A percentile compares a stretch with the other conserved stretches of the same genome.
Evolutionary conservation across 2,888 invertebrate species (phyloP).

Genomic region (Phasia obesa): DNA sequence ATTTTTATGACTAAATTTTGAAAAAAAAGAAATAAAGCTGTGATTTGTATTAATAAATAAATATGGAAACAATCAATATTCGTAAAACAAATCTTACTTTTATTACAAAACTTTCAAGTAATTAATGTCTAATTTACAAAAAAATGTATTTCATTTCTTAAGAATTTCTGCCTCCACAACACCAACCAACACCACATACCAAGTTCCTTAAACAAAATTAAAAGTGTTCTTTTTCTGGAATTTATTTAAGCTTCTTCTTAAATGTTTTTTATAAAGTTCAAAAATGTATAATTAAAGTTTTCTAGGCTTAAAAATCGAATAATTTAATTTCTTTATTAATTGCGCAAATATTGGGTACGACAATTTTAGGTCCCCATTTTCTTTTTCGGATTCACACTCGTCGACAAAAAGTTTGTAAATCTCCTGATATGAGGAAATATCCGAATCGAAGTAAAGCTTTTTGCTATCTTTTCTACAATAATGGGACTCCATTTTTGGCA

Average conservation of each 20-base stretch:
- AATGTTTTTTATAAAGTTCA: constrained; percentile 26
- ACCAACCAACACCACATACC: constrained; percentile 27
- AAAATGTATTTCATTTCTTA: constrained; percentile 26
- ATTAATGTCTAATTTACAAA: not conserved
- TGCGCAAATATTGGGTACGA: too few relatives aligned
- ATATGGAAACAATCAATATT: not conserved
- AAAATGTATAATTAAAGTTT: too few relatives aligned
- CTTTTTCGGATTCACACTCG: too few relatives aligned
- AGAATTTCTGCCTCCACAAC: constrained; percentile 51
- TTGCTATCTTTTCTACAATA: too few relatives aligned
- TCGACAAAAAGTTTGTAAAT: too few relatives aligned
- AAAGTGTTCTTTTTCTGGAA: constrained; percentile 11
- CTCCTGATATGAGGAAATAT: too few relatives aligned
- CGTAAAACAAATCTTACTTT: not conserved
- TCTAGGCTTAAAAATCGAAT: too few relatives aligned
- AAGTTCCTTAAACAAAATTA: constrained; percentile 43
- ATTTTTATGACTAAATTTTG: not conserved
- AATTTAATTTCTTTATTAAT: too few relatives aligned
- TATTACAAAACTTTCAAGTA: not conserved
- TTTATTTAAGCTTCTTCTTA: not conserved
- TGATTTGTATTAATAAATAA: not conserved
- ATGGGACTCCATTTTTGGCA: too few relatives aligned
- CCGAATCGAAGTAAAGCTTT: too few relatives aligned
- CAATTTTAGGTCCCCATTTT: too few relatives aligned
- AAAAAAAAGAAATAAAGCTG: not conserved